Conservation (phyloP, 2,888 invertebrate genomes). For the Corbicula japonica region DNA sequence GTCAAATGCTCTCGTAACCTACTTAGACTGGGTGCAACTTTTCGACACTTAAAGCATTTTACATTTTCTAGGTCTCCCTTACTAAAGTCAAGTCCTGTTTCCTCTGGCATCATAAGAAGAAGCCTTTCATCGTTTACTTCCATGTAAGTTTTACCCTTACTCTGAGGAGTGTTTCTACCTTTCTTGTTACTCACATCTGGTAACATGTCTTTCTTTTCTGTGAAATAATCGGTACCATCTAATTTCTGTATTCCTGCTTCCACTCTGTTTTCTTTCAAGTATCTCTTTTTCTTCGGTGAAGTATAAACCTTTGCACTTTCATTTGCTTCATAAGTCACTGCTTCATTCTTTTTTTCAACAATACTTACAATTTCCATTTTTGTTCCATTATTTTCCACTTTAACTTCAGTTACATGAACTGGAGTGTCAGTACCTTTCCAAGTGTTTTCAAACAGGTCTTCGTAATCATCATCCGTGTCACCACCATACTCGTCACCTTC, state of each 20-base stretch:
- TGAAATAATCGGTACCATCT: conserved; percentile 29
- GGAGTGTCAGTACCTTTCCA: too few species aligned
- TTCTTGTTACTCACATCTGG: conserved; percentile 3
- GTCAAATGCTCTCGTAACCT: conserved; percentile 43
- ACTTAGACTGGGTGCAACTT: conserved; percentile 18
- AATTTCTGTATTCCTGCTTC: conserved; percentile 7
- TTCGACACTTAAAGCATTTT: conserved; percentile 47
- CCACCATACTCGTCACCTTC: conserved; percentile 11
- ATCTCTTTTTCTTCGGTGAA: conserved; percentile 1
- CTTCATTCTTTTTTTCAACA: not conserved
- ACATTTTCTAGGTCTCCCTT: conserved; percentile 23
- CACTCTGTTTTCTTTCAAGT: not conserved
- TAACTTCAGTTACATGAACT: too few species aligned
- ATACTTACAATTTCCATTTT: not conserved
- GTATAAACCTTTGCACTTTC: not conserved
- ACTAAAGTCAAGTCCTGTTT: conserved; percentile 15
- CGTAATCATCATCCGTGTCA: conserved; percentile 24
- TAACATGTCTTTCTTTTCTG: not conserved
- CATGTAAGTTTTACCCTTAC: not conserved
- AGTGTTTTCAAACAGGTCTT: not conserved
- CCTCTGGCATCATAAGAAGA: conserved; percentile 19
- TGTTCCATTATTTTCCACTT: too few species aligned
- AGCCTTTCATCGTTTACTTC: conserved; percentile 15
- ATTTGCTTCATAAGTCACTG: too few species aligned
- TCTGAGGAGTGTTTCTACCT: not conserved